Base-by-base conservation (phyloP, 2,113 vertebrate species). In the Coturnix japonica region DNA sequence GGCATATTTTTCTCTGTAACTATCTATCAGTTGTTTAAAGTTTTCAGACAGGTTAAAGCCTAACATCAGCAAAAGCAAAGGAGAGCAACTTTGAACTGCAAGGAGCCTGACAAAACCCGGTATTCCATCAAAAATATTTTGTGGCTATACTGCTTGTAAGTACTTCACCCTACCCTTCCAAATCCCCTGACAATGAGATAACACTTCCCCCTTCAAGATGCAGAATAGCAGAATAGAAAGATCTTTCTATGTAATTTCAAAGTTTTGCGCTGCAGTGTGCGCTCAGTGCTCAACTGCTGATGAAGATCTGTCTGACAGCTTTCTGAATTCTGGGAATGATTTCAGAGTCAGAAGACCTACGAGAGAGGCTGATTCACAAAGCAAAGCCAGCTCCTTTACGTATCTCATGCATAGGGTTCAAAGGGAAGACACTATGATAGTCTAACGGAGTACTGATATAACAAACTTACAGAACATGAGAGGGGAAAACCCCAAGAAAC, bases 391-490 rank as follows among this genome's bases (percentile, higher is more conserved):
- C 21, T 60, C 78, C 73, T 82, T 92, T 82, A 70, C 93, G 89
- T 88, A 79, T 91, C 72, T 89, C 43, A 33, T 91, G 53, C 44
- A n/a, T 41, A 78, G 39, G 23, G n/a, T 91, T 95, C 78, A 93
- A 95, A 77, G 85, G 43, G 93, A 94, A 93, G 67, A 25, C 30
- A 67, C 79, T n/a, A 13, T 77, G 72, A 93, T 96, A 96, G 85
- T 54, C 60, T 89, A 89, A 82, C 60, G 75, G 94, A 95, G 77
- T 53, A 44, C 54, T 95, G 95, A 92, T 96, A 97, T 90, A 57
- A 87, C 47, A 96, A 93, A 95, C 65, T 89, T 95, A 80, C 64
- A 74, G 64, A 92, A 96, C 95, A 90, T 41, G 30, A 96, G 66
- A 71, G 80, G 83, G 78, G 76, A 66, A 83, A 92, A 78, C 82